phyloP scores from a whole-genome alignment of 2,113 vertebrate species.

The Lycaon pictus region DNA sequence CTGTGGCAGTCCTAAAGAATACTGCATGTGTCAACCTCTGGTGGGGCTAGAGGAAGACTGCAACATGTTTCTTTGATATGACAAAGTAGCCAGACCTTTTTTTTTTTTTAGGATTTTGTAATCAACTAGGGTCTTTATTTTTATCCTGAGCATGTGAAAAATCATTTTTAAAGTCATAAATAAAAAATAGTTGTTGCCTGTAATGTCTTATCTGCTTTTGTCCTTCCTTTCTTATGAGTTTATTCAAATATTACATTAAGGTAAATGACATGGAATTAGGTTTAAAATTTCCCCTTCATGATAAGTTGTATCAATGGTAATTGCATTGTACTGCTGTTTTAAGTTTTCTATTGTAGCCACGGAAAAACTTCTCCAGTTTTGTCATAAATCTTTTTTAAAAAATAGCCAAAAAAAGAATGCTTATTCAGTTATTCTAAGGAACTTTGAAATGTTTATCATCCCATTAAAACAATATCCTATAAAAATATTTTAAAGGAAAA shows the following conservation, averaged over 20 bases:
- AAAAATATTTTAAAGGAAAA: slow-evolving; percentile 71
- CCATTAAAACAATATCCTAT: slow-evolving; percentile 62
- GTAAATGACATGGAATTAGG: slow-evolving; percentile 6
- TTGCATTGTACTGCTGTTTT: slow-evolving; percentile 40
- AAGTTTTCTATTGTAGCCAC: slow-evolving; percentile 62
- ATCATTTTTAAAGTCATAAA: neutral
- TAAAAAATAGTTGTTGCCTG: neutral
- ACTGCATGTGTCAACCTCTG: neutral
- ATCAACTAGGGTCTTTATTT: slow-evolving; percentile 37
- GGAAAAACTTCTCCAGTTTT: slow-evolving; percentile 3
- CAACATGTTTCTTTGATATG: neutral
- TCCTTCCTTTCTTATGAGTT: slow-evolving; percentile 22
- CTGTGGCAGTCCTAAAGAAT: neutral
- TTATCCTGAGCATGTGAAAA: slow-evolving; percentile 32
- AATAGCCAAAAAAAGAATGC: neutral
- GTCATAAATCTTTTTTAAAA: slow-evolving; percentile 39
- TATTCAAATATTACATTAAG: slow-evolving; percentile 66
- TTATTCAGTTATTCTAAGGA: slow-evolving; percentile 52
- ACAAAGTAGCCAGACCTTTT: neutral
- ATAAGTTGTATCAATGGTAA: slow-evolving; percentile 15
- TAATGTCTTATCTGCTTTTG: slow-evolving; percentile 39
- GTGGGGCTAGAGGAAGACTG: neutral
- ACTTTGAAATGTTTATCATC: slow-evolving; percentile 67
- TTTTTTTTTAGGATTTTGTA: neutral
- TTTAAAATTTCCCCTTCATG: slow-evolving; percentile 41